Percentiles rank a stretch among this genome's conserved stretches.
Evolutionary conservation across 2,113 vertebrate species (phyloP).

Genomic region (Echinops telfairi): DNA sequence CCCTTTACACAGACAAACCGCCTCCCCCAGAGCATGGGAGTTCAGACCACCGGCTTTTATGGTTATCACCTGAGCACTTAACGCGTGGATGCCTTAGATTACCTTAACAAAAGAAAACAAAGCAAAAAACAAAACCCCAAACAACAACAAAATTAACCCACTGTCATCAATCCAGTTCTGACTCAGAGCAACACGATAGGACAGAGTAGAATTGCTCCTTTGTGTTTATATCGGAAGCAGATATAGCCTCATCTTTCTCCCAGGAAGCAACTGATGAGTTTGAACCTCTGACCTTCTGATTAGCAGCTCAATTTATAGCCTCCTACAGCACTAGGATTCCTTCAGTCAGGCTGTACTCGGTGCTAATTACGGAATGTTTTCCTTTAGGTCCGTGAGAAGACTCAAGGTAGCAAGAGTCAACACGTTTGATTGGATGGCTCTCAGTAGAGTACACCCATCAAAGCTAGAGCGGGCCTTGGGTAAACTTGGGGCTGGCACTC

Average conservation of each 20-base stretch:
- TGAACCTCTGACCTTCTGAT: too few relatives aligned
- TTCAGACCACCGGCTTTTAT: not conserved
- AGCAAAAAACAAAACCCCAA: too few relatives aligned
- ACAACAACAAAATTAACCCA: not conserved
- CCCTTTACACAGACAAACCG: not conserved
- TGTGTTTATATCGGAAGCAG: too few relatives aligned
- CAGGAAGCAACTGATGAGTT: too few relatives aligned
- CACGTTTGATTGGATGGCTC: not conserved
- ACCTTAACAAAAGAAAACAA: too few relatives aligned
- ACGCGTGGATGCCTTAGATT: too few relatives aligned
- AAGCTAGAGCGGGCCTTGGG: not conserved
- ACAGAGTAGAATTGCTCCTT: too few relatives aligned
- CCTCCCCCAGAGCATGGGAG: not conserved
- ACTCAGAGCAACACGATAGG: not conserved
- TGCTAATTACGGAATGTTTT: not conserved
- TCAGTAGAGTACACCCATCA: not conserved
- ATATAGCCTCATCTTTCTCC: too few relatives aligned
- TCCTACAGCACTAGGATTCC: not conserved
- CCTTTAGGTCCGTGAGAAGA: slow-evolving; percentile 12
- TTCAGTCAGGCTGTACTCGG: too few relatives aligned
- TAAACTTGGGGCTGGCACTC: not conserved
- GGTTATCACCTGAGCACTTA: not conserved
- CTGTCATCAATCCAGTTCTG: not conserved
- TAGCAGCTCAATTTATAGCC: too few relatives aligned
- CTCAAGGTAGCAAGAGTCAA: slow-evolving; percentile 30